Base-by-base conservation (phyloP, 1,140 invertebrate genomes). In the Ylistrum balloti region DNA sequence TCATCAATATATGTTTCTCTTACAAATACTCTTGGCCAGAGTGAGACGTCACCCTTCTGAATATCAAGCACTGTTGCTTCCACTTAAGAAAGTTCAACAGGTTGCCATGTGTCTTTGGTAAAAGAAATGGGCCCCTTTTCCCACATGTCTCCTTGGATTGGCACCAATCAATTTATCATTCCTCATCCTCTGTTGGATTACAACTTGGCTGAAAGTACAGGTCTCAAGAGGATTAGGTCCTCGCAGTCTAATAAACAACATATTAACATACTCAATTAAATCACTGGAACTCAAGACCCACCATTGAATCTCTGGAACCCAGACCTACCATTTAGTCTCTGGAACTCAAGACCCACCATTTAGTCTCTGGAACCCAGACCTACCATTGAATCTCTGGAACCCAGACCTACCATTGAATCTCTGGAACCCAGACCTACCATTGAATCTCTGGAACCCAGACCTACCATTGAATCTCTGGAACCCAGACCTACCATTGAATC, bases 241-340 rank as follows among this genome's bases (percentile, higher is more conserved):
- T 74, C 56, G 56, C n/a, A 74, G 56, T n/a, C 17, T n/a, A 74
- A 74, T n/a, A 74, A 74, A n/a, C 22, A 74, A 74, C 56, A 74
- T 48, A 48, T 74, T 74, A 74, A 28, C 17, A 28, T 74, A 74
- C 56, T 74, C 22, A 28, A 74, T 74, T 74, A 28, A 74, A 74
- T 74, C 56, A 74, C 56, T 28, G 28, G 2, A 38, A 13, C 35
- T 13, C 35, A n/a, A 38, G 35, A 38, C 35, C 35, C 13, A 7
- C 35, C 13, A 38, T 38, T 38, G n/a, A n/a, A n/a, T n/a, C n/a
- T n/a, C n/a, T n/a, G n/a, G n/a, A n/a, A n/a, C n/a, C n/a, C n/a
- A n/a, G n/a, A n/a, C n/a, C n/a, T n/a, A n/a, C n/a, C n/a, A n/a
- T n/a, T n/a, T n/a, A n/a, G n/a, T n/a, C n/a, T n/a, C n/a, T n/a